Base-by-base conservation (phyloP, 2,113 vertebrate genomes). In the Varanus komodoensis region DNA sequence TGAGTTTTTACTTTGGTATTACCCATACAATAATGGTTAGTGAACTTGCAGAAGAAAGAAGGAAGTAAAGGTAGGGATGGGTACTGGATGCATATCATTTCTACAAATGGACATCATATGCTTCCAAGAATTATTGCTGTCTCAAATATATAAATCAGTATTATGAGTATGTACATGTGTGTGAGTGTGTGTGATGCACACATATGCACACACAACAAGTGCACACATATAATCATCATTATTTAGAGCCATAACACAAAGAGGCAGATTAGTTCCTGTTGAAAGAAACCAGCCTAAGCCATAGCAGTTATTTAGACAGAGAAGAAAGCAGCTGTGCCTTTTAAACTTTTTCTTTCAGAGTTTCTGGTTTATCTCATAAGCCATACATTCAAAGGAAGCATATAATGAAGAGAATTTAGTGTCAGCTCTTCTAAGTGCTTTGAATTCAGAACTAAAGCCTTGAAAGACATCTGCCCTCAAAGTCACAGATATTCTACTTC, bases 351-450 rank as follows among this genome's bases (percentile, higher is more conserved):
- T 27, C 52, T 38, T 88, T n/a, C 44, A 23, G 11, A 48, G 17
- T 68, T 88, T 52, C 61, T 34, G 7, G 61, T 69, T 88, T 80
- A 88, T 88, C 77, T 88, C 29, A 52, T 69, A 88, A 80, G 61
- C 87, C 61, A 79, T 68, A 34, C 78, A 81, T 81, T 88, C 64
- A 52, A 80, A 81, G 77, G 48, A 81, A 81, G 61, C 29, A 67
- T 81, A 67, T 69, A 81, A 88, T 69, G 77, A 81, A 71, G 64
- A 69, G 54, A 81, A 68, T 88, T 88, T 81, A 71, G 4, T 80
- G 87, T 88, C 87, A 80, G 29, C 78, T 87, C 17, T 52, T 87
- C 48, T 52, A 19, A 80, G 64, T 9, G 48, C 44, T 88, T 81
- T 69, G 64, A 88, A 81, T 81, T 80, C 64, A 80, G 57, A 11